These are phyloP conservation scores for Pelmatolapia mariae DNA, from an alignment of 2,113 vertebrate genomes.

Conservation along the genomic window DNA sequence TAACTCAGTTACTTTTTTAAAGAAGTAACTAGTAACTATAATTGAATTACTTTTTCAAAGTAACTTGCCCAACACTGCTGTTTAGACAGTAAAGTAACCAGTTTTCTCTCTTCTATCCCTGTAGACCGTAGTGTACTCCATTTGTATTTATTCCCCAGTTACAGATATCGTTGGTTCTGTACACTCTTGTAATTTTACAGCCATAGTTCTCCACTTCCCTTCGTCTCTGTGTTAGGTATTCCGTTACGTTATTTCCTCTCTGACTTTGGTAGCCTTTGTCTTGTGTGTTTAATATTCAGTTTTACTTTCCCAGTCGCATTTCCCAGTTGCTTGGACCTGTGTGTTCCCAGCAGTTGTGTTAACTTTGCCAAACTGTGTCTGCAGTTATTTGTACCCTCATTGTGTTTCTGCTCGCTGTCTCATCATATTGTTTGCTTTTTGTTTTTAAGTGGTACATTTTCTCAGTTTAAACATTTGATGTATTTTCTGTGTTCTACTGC, in stretches of 20 bases:
- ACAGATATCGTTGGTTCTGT: neutral
- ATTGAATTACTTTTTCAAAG: no score
- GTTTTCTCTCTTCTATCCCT: neutral
- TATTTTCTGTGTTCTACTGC: no score
- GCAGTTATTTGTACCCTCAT: neutral
- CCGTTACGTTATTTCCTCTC: neutral
- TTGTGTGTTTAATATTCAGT: neutral
- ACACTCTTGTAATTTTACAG: neutral
- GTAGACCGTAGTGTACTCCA: neutral
- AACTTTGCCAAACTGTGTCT: neutral
- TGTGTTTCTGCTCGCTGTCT: neutral
- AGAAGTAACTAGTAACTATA: no score
- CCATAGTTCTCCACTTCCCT: neutral
- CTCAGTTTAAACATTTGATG: neutral
- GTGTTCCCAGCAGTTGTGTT: neutral
- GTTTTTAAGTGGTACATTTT: neutral
- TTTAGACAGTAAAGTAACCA: no score
- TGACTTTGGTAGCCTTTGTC: neutral
- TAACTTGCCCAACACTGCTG: no score
- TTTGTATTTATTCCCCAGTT: neutral
- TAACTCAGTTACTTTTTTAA: no score
- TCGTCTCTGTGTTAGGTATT: neutral
- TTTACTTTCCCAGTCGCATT: neutral
- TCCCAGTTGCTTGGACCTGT: neutral
- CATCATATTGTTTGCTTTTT: neutral